Evolutionary conservation across 2,888 invertebrate genomes (phyloP), one percentile per base, ranked within the genome.

Genomic region (Diaperis boleti): DNA sequence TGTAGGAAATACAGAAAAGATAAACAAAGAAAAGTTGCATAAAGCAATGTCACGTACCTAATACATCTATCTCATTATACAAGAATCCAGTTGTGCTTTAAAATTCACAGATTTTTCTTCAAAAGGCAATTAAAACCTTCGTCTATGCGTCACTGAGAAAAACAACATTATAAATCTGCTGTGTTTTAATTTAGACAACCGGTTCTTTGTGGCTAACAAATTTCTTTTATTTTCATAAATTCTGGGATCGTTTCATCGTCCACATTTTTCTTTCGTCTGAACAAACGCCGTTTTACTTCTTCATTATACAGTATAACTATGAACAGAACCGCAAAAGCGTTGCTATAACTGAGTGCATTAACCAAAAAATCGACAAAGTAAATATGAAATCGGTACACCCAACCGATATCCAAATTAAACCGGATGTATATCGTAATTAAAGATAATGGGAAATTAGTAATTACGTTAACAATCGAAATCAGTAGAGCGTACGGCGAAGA

Each of bases 291-390:
- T 15, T 37, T 29, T 10, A 57, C 14, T 1, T 39, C 29, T 35
- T 57, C 11, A 11, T 62, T 62, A 6, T 42, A 57, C 26, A 62
- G 22, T n/a, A 62, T 17, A 4, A 62, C 22, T 5, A 57, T 14
- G 13, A 63, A 42, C 8, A 63, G 15, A 8, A 52, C 59, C 3
- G 41, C 42, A 29, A 63, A 63, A 14, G 63, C 57, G 15, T 31
- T 59, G 33, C 59, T 63, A 29, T 50, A 63, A 13, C 18, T 45
- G 5, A 59, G 31, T 1, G 50, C 31, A 13, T 57, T 44, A 10
- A 63, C 10, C 13, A 63, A 33, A 33, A 60, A 55, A 29, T 64
- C 60, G n/a, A 64, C 59, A 15, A 59, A 64, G 39, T 60, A 55
- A 11, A 54, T 42, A 11, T 64, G 59, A 18, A 55, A 64, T 44